Evolutionary conservation across 1,140 invertebrate genomes (phyloP).

Genomic region (Anoplophora glabripennis): DNA sequence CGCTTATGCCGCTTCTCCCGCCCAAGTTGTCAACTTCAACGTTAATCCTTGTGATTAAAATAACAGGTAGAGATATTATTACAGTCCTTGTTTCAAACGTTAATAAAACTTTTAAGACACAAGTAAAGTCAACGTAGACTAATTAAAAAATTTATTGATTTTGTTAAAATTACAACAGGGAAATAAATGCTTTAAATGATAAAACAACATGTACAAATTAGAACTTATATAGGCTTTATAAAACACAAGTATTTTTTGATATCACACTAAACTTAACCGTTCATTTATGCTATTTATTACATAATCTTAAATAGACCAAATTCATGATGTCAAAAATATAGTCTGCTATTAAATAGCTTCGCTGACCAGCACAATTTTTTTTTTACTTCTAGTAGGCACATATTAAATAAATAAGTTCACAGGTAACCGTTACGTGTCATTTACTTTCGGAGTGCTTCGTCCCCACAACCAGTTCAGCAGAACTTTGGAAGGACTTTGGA

Average conservation of each 20-base stretch:
- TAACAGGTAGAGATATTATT: too few relatives aligned
- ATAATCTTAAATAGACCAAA: not conserved
- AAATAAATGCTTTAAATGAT: conserved; percentile 4
- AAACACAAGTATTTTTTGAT: not conserved
- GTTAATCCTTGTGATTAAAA: too few relatives aligned
- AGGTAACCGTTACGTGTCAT: conserved; percentile 39
- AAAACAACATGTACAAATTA: conserved; percentile 8
- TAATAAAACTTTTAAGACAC: too few relatives aligned
- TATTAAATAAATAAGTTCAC: conserved; percentile 4
- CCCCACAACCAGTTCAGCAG: conserved; percentile 77
- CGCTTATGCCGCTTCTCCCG: too few relatives aligned
- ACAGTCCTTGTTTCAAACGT: too few relatives aligned
- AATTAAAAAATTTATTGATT: too few relatives aligned
- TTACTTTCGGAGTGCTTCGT: conserved; percentile 47
- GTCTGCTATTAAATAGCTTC: not conserved
- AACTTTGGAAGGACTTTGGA: conserved; percentile 72
- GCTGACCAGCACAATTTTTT: not conserved
- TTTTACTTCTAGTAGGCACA: not conserved
- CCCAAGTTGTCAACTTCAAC: too few relatives aligned
- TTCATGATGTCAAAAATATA: not conserved
- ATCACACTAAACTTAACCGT: not conserved
- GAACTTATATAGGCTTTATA: conserved; percentile 3
- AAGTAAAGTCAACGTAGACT: too few relatives aligned
- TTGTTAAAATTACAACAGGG: too few relatives aligned
- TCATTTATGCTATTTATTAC: not conserved